A percentile compares a stretch with the other conserved stretches of the same genome.
These are phyloP conservation scores for Mechanitis messenoides DNA, from an alignment of 2,888 invertebrate species.

Conservation along the genomic window DNA sequence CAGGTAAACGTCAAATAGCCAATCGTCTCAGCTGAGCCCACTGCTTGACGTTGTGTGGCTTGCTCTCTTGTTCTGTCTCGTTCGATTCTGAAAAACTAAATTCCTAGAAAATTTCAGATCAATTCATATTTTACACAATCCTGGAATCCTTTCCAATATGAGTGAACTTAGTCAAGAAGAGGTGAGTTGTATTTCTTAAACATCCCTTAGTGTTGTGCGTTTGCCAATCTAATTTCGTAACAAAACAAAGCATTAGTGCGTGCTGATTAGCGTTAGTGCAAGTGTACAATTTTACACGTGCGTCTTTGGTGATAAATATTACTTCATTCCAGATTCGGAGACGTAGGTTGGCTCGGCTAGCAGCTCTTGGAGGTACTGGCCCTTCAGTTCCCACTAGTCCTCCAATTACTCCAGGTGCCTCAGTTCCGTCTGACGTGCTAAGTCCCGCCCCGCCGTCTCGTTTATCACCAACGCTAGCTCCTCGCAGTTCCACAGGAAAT, in stretches of 20 bases:
- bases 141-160: constrained; percentile 71
- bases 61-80: constrained; percentile 54
- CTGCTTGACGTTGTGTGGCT: constrained; percentile 70
- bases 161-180: constrained; percentile 93
- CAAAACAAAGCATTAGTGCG: constrained; percentile 73
- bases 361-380: constrained; percentile 75
- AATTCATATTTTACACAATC: constrained; percentile 26
- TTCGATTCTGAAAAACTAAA: constrained; percentile 47
- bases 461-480: constrained; percentile 47
- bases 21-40: constrained; percentile 63
- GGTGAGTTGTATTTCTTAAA: constrained; percentile 78
- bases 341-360: constrained; percentile 84
- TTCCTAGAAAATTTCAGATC: constrained; percentile 46
- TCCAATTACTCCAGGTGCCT: constrained; percentile 67
- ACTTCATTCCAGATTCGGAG: constrained; percentile 81
- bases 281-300: constrained; percentile 50
- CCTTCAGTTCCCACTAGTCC: constrained; percentile 67
- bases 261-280: constrained; percentile 51
- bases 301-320: constrained; percentile 37
- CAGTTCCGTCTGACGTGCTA: constrained; percentile 50
- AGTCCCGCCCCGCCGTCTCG: constrained; percentile 40
- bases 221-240: constrained; percentile 75
- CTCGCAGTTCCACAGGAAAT: constrained; percentile 50
- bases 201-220: constrained; percentile 64
- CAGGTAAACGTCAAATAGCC: constrained; percentile 64